phyloP scores from a whole-genome alignment of 2,888 invertebrate species.

The Cephus spinipes region DNA sequence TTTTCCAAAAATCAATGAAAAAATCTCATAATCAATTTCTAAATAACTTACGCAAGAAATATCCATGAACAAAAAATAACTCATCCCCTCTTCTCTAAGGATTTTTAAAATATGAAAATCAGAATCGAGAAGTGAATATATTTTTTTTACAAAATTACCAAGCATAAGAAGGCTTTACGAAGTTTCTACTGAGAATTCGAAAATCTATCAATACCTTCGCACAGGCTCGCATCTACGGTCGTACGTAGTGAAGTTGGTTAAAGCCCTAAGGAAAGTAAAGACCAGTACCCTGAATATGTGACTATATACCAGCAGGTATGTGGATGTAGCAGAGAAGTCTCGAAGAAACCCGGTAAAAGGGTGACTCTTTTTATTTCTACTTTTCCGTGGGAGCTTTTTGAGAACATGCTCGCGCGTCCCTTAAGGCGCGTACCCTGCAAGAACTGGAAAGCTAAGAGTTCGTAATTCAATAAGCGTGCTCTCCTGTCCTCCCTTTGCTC shows the following conservation, averaged over 20 bases:
- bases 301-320: neutral
- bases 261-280: neutral
- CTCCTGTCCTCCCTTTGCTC: slow-evolving; percentile 45
- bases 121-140: no score
- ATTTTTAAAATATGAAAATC: no score
- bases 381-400: slow-evolving; percentile 50
- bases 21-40: neutral
- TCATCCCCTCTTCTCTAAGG: no score
- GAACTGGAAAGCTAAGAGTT: slow-evolving; percentile 65
- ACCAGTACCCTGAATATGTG: neutral
- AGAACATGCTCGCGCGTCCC: slow-evolving; percentile 56
- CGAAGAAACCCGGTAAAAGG: slow-evolving; percentile 40
- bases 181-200: neutral
- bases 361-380: slow-evolving; percentile 51
- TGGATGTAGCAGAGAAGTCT: neutral
- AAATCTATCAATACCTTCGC: neutral
- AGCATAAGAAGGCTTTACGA: neutral
- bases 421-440: slow-evolving; percentile 56
- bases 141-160: neutral
- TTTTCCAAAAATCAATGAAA: neutral
- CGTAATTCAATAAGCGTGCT: slow-evolving; percentile 63
- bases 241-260: neutral
- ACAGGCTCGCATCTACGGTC: neutral
- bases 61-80: no score
- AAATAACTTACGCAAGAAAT: neutral